A percentile compares a stretch with the other conserved stretches of the same genome.
These are phyloP conservation scores for Tupaia tana DNA, from an alignment of 2,113 vertebrate species.

Conservation along the genomic window DNA sequence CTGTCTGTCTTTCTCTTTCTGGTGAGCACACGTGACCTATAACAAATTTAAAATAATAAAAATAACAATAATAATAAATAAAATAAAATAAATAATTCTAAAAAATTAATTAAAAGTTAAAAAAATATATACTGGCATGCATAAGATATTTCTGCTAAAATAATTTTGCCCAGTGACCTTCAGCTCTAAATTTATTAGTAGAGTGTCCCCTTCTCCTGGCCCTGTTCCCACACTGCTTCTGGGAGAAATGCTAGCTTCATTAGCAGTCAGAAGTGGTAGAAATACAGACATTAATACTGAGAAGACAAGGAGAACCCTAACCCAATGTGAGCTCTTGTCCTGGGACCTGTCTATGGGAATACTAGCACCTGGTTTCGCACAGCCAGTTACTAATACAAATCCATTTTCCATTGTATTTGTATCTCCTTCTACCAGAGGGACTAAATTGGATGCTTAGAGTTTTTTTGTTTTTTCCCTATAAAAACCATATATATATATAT, in stretches of 20 bases:
- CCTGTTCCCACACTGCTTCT: background rate
- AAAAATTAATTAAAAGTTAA: too few relatives aligned
- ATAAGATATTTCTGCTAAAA: background rate
- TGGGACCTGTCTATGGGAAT: background rate
- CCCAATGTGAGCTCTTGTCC: background rate
- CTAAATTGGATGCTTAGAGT: background rate
- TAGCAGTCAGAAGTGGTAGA: background rate
- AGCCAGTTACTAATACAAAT: background rate
- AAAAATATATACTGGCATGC: background rate
- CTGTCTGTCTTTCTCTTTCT: too few relatives aligned
- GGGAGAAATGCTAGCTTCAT: background rate
- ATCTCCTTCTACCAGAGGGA: background rate
- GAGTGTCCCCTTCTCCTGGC: background rate
- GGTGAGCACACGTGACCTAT: too few relatives aligned
- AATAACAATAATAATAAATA: too few relatives aligned
- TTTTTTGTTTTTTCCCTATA: background rate
- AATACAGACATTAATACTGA: background rate
- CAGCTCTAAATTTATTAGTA: background rate
- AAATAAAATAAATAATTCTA: too few relatives aligned
- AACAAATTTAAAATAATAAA: too few relatives aligned
- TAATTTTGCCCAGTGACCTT: background rate
- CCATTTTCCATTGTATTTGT: background rate
- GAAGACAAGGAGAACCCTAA: background rate
- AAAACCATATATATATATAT: too few relatives aligned
- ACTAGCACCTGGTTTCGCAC: background rate